Evolutionary conservation across 2,888 invertebrate genomes (phyloP).

Genomic region (Plemyria rubiginata): DNA sequence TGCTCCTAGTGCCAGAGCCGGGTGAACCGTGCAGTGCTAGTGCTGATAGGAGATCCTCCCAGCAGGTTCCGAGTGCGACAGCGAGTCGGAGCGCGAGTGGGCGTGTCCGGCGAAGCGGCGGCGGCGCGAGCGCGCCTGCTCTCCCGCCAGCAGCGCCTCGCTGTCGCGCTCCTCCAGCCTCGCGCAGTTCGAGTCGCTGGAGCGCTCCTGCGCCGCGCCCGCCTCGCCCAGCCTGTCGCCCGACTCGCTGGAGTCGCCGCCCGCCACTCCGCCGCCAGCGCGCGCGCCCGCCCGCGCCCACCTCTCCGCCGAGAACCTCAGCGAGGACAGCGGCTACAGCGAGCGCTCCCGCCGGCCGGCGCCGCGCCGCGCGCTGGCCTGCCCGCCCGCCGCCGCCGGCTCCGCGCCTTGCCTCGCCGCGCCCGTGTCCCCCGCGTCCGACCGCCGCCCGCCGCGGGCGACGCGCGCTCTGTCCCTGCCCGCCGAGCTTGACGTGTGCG

Average conservation of each 20-base stretch:
- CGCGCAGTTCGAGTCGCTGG: slow-evolving; percentile 93
- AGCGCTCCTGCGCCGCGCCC: slow-evolving; percentile 83
- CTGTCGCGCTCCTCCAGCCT: slow-evolving; percentile 92
- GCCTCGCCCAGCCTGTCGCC: slow-evolving; percentile 77
- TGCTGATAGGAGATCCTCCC: slow-evolving; percentile 42
- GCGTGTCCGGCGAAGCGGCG: slow-evolving; percentile 90
- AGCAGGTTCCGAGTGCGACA: slow-evolving; percentile 83
- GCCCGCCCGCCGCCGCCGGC: slow-evolving; percentile 62
- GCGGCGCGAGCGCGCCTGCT: slow-evolving; percentile 84
- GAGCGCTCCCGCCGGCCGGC: slow-evolving; percentile 81
- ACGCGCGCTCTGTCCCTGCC: slow-evolving; percentile 84
- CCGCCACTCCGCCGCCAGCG: slow-evolving; percentile 69
- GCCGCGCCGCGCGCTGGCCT: slow-evolving; percentile 53
- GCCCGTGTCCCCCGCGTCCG: slow-evolving; percentile 58
- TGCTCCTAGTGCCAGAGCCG: not conserved
- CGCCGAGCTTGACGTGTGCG: slow-evolving; percentile 87
- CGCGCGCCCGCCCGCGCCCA: slow-evolving; percentile 72
- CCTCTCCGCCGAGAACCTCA: slow-evolving; percentile 90
- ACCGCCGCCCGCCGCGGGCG: slow-evolving; percentile 68
- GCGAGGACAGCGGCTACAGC: slow-evolving; percentile 92
- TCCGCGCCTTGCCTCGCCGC: slow-evolving; percentile 71
- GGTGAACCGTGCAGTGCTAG: slow-evolving; percentile 21
- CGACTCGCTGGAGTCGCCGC: slow-evolving; percentile 78
- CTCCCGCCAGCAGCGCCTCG: slow-evolving; percentile 81
- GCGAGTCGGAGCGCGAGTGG: slow-evolving; percentile 90